Base-by-base conservation (phyloP, 2,113 vertebrate genomes). In the Indicator indicator region DNA sequence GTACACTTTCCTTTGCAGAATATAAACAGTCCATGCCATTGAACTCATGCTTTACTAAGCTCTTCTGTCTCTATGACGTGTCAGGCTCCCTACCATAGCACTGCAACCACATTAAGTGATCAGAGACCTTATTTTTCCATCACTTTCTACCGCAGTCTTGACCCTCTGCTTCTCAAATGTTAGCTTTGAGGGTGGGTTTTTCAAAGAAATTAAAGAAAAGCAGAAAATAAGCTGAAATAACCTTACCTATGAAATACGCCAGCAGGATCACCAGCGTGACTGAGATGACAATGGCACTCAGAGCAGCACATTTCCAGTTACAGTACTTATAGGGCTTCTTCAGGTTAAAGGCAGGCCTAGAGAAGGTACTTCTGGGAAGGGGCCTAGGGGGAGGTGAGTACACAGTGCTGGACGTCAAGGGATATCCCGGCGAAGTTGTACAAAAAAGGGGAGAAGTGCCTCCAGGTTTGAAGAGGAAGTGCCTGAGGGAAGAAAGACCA, bases 401-500 rank as follows among this genome's bases (percentile, higher is more conserved):
- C 95, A 99, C 99, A 50, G 99, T 99, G 98, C 99, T 99, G 97
- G 99, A 99, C 12, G 99, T 99, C 98, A 99, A 96, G 75, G 99
- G 99, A 96, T 99, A 99, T 95, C 99, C 99, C 2, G 99, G 99
- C 12, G 99, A 99, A 0, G 99, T 98, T 38, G 99, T 99, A 98
- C 99, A 99, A 98, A 99, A 99, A 97, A 99, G 98, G 5, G 99
- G 99, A 75, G 99, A 99, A 50, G 99, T 99, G 86, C 99, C 99
- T 90, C 99, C 99, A 6, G 99, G 99, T 97, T 99, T 99, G 98
- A 99, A 99, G 71, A 99, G 98, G 98, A 99, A 99, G 97, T 99
- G 99, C 98, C 99, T 99, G 97, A 30, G 91, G 96, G 83, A 63
- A 78, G 90, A 98, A 97, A 98, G 94, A 97, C 48, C 50, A 81